phyloP scores from a whole-genome alignment of 92 coral and sea anemone species.

The Epizoanthus rinbou region DNA sequence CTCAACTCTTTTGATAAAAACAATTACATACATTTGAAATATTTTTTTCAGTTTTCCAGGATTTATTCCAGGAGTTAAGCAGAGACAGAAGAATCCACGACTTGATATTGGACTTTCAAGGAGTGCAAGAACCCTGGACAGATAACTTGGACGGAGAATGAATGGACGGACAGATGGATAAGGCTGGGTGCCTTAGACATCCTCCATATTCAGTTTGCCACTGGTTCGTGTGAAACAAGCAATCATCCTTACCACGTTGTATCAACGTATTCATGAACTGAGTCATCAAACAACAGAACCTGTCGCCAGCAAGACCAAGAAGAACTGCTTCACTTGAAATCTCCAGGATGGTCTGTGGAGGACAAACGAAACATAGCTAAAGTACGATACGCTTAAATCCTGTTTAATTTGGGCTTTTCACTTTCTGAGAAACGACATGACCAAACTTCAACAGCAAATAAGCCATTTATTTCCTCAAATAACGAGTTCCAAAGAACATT shows the following conservation, averaged over 20 bases:
- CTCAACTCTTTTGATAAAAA: no score
- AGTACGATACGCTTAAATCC: no score
- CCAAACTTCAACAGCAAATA: neutral
- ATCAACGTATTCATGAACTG: conserved; percentile 57
- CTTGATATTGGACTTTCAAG: no score
- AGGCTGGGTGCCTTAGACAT: no score
- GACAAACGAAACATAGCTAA: neutral
- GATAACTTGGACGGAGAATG: neutral
- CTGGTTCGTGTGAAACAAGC: neutral
- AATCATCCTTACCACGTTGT: conserved; percentile 55
- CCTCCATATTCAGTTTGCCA: no score
- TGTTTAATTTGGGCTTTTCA: no score
- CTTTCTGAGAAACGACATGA: neutral
- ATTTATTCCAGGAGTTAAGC: no score
- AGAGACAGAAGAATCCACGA: no score
- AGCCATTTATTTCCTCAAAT: no score
- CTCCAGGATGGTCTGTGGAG: conserved; percentile 58
- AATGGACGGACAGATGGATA: neutral
- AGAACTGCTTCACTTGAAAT: conserved; percentile 64
- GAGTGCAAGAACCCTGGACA: no score
- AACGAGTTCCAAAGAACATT: neutral
- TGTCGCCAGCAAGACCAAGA: conserved; percentile 77
- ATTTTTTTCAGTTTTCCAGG: no score
- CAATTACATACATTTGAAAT: no score
- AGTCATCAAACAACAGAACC: conserved; percentile 62